Percentiles rank a stretch among this genome's conserved stretches.
These are phyloP conservation scores for Achlya flavicornis DNA, from an alignment of 2,888 invertebrate species.

Conservation along the genomic window DNA sequence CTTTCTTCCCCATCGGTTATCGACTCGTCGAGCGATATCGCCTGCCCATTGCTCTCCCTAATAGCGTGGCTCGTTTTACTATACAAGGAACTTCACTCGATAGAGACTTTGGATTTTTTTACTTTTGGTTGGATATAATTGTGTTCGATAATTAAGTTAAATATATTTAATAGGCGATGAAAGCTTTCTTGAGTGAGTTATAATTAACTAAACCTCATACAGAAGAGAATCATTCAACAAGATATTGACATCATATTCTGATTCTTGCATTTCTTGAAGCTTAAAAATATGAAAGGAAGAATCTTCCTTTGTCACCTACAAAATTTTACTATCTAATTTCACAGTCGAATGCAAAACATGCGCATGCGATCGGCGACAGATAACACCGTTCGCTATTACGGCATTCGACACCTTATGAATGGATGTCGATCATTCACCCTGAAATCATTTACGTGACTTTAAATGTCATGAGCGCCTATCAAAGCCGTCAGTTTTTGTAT, in stretches of 20 bases:
- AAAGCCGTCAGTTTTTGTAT: background rate
- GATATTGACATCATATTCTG: background rate
- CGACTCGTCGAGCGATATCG: too few relatives aligned
- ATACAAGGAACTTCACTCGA: background rate
- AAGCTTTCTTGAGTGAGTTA: background rate
- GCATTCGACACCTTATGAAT: slow-evolving; percentile 13
- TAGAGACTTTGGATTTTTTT: background rate
- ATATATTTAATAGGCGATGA: background rate
- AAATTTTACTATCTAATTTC: background rate
- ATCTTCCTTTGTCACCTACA: background rate
- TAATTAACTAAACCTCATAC: background rate
- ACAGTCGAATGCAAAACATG: slow-evolving; percentile 4
- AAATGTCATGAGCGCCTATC: background rate
- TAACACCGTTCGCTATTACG: slow-evolving; percentile 7
- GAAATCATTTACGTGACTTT: slow-evolving; percentile 10
- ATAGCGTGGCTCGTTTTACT: background rate
- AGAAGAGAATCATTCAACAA: background rate
- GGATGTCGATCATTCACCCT: slow-evolving; percentile 12
- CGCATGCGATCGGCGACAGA: background rate
- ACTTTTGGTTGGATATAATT: too few relatives aligned
- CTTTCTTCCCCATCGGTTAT: too few relatives aligned
- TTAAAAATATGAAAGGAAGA: background rate
- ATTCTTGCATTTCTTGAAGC: background rate
- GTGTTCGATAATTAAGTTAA: too few relatives aligned
- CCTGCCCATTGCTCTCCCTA: too few relatives aligned